These are phyloP conservation scores for Ganaspis brasiliensis DNA, from an alignment of 2,888 invertebrate genomes.

Conservation along the genomic window DNA sequence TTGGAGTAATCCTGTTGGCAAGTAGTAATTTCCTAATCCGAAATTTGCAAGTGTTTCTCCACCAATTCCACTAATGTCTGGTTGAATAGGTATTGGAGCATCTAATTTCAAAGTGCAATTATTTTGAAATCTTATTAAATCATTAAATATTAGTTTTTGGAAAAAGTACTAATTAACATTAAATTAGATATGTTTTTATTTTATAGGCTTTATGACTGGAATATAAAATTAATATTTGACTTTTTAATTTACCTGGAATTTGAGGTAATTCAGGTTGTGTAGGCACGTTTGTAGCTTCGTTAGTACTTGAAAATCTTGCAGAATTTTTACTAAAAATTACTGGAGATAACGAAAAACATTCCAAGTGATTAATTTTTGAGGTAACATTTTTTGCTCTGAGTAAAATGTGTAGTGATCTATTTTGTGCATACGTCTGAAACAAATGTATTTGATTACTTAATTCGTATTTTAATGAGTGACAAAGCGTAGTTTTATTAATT, in stretches of 20 bases:
- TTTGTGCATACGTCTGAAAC: conserved; percentile 24
- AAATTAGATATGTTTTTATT: too few relatives aligned
- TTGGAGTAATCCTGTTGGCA: not conserved
- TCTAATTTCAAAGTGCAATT: conserved; percentile 2
- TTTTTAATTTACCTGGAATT: conserved; percentile 13
- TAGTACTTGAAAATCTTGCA: conserved; percentile 15
- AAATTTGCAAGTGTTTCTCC: not conserved
- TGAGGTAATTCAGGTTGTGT: not conserved
- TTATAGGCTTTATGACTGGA: too few relatives aligned
- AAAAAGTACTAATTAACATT: not conserved
- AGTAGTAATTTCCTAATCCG: conserved; percentile 24
- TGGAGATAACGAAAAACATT: not conserved
- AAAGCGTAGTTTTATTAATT: not conserved
- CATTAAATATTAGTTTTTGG: not conserved
- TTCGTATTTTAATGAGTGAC: not conserved
- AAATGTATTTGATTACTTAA: not conserved
- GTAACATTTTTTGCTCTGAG: not conserved
- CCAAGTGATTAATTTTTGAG: not conserved
- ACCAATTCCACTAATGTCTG: conserved; percentile 17
- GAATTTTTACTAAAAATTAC: not conserved
- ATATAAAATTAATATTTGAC: not conserved
- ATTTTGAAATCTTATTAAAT: not conserved
- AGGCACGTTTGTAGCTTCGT: not conserved
- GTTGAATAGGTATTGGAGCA: not conserved
- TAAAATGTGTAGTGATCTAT: not conserved